Base-by-base conservation (phyloP, 2,797 vertebrate species). In the Gymnoscopelus braueri region DNA sequence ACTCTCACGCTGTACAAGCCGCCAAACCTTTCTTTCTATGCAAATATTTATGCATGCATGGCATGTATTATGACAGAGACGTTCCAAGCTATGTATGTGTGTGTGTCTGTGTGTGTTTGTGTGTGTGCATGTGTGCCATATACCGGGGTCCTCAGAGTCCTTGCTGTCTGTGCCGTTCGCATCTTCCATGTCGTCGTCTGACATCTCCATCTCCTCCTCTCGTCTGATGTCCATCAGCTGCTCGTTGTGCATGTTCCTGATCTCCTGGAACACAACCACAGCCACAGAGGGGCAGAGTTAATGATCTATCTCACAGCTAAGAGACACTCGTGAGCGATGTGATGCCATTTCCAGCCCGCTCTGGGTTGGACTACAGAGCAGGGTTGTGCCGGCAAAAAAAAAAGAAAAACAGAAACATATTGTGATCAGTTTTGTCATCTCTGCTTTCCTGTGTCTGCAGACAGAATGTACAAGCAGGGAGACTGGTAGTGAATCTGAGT, bases 161-260 rank as follows among this genome's bases (percentile, higher is more conserved):
- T 96, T 98, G 89, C 19, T 19, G 19, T 19, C 19, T 2, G 91
- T 63, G 1, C 77, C 82, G 4, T 51, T 86, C 29, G 54, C 12
- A 67, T 97, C 95, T 83, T 96, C 96, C 91, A 96, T 96, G 89
- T 98, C 97, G 15, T 98, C 97, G 14, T 99, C 97, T 14, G 97
- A 99, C 97, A 99, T 98, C 82, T 98, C 97, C 97, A 99, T 98
- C 87, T 98, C 97, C 69, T 98, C 96, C 88, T 99, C 97, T 72
- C 96, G 90, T 23, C 97, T 95, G 89, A 98, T 98, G 76, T 95
- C 96, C 97, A 99, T 98, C 82, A 99, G 92, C 87, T 98, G 96
- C 86, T 98, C 97, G 0, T 95, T 99, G 87, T 99, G 96, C 91
- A 97, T 95, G 91, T 98, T 98, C 78, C 96, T 94, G 60, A 99